phyloP scores from a whole-genome alignment of 2,113 vertebrate genomes.

The Phrynocephalus versicolor region DNA sequence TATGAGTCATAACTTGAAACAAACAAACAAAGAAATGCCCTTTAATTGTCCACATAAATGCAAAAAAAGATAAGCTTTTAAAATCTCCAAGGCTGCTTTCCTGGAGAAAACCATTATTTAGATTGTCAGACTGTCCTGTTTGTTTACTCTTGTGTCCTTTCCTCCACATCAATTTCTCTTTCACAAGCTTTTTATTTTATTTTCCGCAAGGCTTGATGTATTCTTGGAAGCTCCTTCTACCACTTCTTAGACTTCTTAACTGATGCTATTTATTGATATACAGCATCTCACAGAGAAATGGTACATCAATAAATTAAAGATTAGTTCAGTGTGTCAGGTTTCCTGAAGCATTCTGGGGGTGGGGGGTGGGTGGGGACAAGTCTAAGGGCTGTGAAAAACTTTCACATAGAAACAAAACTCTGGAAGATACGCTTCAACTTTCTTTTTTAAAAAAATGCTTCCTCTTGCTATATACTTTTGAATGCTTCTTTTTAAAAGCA shows the following conservation, averaged over 20 bases:
- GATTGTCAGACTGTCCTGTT: constrained; percentile 61
- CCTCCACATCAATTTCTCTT: constrained; percentile 65
- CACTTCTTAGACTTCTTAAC: constrained; percentile 74
- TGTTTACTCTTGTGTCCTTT: constrained; percentile 62
- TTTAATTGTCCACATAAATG: background rate
- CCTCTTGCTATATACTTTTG: constrained; percentile 40
- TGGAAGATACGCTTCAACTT: constrained; percentile 43
- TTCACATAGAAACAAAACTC: constrained; percentile 32
- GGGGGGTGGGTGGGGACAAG: constrained; percentile 50
- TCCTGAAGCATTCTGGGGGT: constrained; percentile 62
- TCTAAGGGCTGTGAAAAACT: constrained; percentile 52
- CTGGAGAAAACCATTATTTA: constrained; percentile 30
- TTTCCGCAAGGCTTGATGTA: constrained; percentile 67
- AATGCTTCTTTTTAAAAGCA: constrained; percentile 58
- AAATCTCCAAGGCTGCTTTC: background rate
- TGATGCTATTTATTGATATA: constrained; percentile 74
- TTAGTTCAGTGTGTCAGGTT: constrained; percentile 68
- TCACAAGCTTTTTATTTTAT: constrained; percentile 62
- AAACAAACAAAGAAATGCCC: background rate
- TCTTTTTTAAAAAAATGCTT: too few species aligned
- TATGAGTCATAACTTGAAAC: background rate
- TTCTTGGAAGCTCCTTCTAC: constrained; percentile 54
- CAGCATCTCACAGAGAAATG: constrained; percentile 66
- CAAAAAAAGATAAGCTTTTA: background rate
- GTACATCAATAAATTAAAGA: constrained; percentile 76